Conservation (phyloP, 2,113 vertebrate genomes). For the Mirounga angustirostris region DNA sequence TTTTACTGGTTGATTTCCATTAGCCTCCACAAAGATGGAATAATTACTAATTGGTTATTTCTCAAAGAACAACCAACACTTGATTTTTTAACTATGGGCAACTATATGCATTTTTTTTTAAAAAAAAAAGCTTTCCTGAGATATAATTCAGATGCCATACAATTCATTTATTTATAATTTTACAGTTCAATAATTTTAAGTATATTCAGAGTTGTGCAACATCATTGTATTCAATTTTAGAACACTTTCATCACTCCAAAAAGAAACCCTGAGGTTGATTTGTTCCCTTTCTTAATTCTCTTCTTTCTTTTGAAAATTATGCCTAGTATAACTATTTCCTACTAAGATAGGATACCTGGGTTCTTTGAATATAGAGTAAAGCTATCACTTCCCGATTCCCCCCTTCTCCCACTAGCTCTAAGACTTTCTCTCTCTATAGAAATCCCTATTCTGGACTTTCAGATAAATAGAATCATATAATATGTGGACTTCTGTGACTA, state of each 20-base stretch:
- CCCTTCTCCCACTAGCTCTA: neutral
- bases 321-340: neutral
- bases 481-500: neutral
- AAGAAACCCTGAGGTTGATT: neutral
- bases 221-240: neutral
- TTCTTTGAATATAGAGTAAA: neutral
- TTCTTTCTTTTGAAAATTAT: neutral
- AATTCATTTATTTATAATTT: neutral
- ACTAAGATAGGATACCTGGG: neutral
- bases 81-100: conserved; percentile 37
- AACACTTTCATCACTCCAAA: conserved; percentile 35
- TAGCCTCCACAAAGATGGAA: conserved; percentile 71
- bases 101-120: conserved; percentile 7
- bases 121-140: neutral
- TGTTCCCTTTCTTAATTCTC: neutral
- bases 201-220: neutral
- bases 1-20: conserved; percentile 68
- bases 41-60: conserved; percentile 59
- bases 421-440: neutral
- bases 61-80: conserved; percentile 55
- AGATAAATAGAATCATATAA: conserved; percentile 1
- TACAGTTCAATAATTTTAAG: conserved; percentile 28
- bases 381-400: neutral
- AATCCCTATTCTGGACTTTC: conserved; percentile 43
- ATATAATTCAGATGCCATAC: conserved; percentile 37